phyloP scores from a whole-genome alignment of 2,113 vertebrate genomes.

The Podarcis cretensis region DNA sequence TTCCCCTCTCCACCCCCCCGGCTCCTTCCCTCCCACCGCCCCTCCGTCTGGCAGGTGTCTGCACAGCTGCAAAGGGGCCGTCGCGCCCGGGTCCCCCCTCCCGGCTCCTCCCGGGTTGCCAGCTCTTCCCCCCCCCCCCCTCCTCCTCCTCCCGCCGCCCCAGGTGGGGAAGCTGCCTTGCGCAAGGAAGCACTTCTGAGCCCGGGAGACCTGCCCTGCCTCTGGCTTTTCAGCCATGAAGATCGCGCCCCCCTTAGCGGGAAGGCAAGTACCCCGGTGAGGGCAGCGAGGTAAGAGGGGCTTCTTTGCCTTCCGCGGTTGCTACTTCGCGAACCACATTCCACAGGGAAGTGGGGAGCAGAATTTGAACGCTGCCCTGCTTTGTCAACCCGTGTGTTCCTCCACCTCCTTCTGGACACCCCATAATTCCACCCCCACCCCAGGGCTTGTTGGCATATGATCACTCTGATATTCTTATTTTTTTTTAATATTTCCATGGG shows the following conservation, averaged over 20 bases:
- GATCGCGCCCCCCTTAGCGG: not conserved
- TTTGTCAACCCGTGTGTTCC: not conserved
- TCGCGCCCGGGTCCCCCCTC: not conserved
- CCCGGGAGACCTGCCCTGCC: not conserved
- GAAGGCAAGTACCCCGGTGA: not conserved
- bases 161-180: not conserved
- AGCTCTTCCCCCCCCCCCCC: no score
- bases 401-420: not conserved
- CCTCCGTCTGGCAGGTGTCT: not conserved
- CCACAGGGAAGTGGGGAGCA: not conserved
- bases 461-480: no score
- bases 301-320: not conserved
- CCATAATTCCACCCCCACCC: not conserved
- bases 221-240: not conserved
- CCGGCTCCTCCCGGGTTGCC: not conserved
- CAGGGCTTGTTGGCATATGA: not conserved
- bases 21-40: not conserved
- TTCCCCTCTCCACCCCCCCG: not conserved
- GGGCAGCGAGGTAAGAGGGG: not conserved
- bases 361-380: not conserved
- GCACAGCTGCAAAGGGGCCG: not conserved
- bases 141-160: not conserved
- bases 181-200: not conserved
- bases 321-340: not conserved
- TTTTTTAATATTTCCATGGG: not conserved